Conservation (phyloP, 2,888 invertebrate genomes). For the Eristalis intricaria region DNA sequence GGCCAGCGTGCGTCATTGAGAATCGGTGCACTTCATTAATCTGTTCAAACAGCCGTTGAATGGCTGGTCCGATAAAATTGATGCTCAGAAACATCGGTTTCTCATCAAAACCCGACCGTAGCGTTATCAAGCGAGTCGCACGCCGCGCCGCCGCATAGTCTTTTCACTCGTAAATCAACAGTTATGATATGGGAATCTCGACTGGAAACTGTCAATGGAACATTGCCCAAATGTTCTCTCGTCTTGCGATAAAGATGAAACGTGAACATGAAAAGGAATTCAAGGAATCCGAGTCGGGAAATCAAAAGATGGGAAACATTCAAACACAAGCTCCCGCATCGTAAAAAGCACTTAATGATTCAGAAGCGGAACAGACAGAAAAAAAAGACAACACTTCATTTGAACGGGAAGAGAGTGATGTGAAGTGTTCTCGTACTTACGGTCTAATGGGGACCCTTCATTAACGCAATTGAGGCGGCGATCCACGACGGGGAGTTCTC, state of each 20-base stretch:
- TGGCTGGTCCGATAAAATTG: constrained; percentile 13
- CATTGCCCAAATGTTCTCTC: neutral
- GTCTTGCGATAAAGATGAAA: neutral
- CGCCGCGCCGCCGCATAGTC: constrained; percentile 31
- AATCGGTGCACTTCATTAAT: constrained; percentile 38
- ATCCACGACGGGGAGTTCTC: neutral
- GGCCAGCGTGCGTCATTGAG: constrained; percentile 44
- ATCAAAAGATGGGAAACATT: constrained; percentile 29
- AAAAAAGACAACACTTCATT: constrained; percentile 28
- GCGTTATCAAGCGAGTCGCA: constrained; percentile 36
- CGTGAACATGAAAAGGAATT: constrained; percentile 29
- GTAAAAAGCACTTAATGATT: constrained; percentile 15
- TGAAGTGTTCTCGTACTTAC: neutral
- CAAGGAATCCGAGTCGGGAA: constrained; percentile 23
- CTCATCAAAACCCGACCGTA: constrained; percentile 9
- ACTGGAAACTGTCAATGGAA: constrained; percentile 26
- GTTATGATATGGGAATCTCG: constrained; percentile 61
- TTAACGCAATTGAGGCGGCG: neutral
- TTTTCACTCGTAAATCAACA: constrained; percentile 58
- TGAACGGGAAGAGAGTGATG: neutral
- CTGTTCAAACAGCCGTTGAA: neutral
- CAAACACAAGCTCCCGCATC: constrained; percentile 19
- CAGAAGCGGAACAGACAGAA: neutral
- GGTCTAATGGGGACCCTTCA: neutral
- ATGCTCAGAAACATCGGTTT: constrained; percentile 27